Evolutionary conservation across 2,113 vertebrate species (phyloP).

Genomic region (Pomatostomus ruficeps): DNA sequence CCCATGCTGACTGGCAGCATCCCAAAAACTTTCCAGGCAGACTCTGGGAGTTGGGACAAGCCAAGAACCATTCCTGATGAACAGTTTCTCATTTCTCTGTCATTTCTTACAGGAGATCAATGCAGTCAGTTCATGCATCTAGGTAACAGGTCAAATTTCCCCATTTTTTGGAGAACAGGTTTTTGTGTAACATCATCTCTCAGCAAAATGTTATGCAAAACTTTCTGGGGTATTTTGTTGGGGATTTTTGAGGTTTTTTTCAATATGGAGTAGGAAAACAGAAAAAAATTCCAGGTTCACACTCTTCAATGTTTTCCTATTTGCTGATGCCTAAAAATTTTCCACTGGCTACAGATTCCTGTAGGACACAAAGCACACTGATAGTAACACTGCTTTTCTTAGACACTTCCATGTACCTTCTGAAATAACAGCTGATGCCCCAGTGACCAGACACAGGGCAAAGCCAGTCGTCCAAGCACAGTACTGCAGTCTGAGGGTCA

Average conservation of each 20-base stretch:
- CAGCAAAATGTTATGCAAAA: neutral
- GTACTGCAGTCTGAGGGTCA: neutral
- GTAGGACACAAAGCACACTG: neutral
- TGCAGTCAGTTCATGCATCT: neutral
- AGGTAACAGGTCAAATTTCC: neutral
- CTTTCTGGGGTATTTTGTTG: neutral
- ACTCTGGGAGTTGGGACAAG: neutral
- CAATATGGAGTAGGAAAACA: neutral
- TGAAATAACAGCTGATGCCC: neutral
- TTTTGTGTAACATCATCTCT: neutral
- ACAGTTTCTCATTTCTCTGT: neutral
- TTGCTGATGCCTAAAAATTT: neutral
- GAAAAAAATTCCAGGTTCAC: neutral
- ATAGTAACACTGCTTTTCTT: neutral
- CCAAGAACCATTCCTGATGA: neutral
- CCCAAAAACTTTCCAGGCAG: neutral
- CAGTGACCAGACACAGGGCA: neutral
- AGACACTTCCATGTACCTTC: neutral
- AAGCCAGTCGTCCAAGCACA: neutral
- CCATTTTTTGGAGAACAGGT: neutral
- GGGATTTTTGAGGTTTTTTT: rapidly evolving
- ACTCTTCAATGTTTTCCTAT: neutral
- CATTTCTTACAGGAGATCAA: neutral
- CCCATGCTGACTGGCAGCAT: neutral
- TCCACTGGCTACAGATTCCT: neutral